These are phyloP conservation scores for Poeciliopsis gracilis DNA, from an alignment of 2,797 vertebrate species.

Conservation along the genomic window DNA sequence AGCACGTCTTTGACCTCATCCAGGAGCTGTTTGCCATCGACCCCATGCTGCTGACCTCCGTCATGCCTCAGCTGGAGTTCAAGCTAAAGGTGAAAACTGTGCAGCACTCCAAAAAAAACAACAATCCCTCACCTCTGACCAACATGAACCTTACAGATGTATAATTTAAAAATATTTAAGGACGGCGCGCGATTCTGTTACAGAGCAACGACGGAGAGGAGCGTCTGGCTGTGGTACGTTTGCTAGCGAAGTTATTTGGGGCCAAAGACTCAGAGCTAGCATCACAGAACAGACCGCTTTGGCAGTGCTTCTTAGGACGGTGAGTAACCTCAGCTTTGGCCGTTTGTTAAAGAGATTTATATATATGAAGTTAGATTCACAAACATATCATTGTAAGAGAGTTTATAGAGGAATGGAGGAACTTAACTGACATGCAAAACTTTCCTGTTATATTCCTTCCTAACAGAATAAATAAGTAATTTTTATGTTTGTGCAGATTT, in stretches of 20 bases:
- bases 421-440: not conserved
- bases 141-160: not conserved
- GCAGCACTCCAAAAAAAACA: not conserved
- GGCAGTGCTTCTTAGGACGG: slow-evolving; percentile 99
- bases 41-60: slow-evolving; percentile 93
- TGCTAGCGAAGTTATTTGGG: slow-evolving; percentile 96
- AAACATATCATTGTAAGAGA: not conserved
- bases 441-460: not conserved
- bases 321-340: slow-evolving; percentile 54
- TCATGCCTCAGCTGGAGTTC: slow-evolving; percentile 99
- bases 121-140: not conserved
- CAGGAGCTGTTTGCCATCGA: slow-evolving; percentile 98
- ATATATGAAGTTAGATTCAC: not conserved
- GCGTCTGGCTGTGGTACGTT: slow-evolving; percentile 93
- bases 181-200: not conserved
- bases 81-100: slow-evolving; percentile 91
- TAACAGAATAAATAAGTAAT: not conserved
- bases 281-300: slow-evolving; percentile 95
- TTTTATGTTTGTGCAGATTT: not conserved
- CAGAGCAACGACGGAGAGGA: slow-evolving; percentile 99
- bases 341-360: not conserved
- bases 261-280: slow-evolving; percentile 98
- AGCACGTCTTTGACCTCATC: slow-evolving; percentile 98
- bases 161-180: not conserved
- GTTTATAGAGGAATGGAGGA: not conserved